These are phyloP conservation scores for Dipodomys merriami DNA, from an alignment of 2,113 vertebrate species.

Conservation along the genomic window DNA sequence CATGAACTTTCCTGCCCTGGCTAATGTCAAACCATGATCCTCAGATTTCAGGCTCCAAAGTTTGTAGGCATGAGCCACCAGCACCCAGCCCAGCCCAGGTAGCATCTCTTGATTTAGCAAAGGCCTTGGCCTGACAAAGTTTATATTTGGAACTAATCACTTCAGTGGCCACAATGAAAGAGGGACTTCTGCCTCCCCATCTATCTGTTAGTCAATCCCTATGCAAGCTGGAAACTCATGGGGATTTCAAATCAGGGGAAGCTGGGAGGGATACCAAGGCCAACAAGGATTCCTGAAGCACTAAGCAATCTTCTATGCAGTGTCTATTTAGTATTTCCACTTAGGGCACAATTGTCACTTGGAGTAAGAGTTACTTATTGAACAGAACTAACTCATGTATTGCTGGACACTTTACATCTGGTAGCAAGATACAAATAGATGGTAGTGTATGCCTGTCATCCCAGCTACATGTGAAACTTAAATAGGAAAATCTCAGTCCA, in stretches of 20 bases:
- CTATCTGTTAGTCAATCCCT: background rate
- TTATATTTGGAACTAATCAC: background rate
- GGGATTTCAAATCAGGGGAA: background rate
- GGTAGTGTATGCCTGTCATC: background rate
- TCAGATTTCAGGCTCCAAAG: too few species aligned
- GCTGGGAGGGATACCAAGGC: background rate
- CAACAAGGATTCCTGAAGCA: background rate
- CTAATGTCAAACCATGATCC: too few species aligned
- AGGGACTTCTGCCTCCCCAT: background rate
- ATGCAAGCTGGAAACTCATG: background rate
- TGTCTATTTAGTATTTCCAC: background rate
- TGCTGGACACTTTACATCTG: background rate
- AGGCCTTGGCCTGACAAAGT: background rate
- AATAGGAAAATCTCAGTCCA: too few species aligned
- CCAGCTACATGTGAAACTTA: too few species aligned
- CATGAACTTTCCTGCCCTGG: too few species aligned
- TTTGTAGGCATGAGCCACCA: too few species aligned
- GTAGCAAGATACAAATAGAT: background rate
- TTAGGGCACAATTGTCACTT: background rate
- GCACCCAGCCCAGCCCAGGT: too few species aligned
- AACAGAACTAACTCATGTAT: background rate
- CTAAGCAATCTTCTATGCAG: background rate
- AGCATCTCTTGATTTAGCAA: slow-evolving; percentile 27
- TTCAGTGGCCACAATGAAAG: background rate
- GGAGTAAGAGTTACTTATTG: background rate